Evolutionary conservation across 2,797 vertebrate species (phyloP).

Genomic region (Poeciliopsis gracilis): DNA sequence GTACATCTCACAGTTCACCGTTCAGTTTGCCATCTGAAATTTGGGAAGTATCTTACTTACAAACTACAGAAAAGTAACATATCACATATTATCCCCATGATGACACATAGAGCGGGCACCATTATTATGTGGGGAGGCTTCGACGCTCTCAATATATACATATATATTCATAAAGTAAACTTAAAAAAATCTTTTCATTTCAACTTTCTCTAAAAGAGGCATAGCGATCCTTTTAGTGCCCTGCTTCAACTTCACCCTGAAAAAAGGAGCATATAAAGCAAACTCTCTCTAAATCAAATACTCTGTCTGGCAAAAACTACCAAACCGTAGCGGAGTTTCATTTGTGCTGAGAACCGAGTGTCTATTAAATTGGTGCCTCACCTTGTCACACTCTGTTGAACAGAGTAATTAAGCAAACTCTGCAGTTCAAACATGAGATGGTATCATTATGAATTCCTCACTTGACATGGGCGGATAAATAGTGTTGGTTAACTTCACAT

Average conservation of each 20-base stretch:
- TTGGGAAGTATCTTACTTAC: not conserved
- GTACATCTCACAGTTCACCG: not conserved
- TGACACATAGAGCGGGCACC: not conserved
- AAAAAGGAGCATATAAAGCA: conserved; percentile 63
- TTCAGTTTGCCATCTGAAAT: not conserved
- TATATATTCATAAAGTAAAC: not conserved
- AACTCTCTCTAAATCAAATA: conserved; percentile 75
- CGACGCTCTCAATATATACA: too few relatives aligned
- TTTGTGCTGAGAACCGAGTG: conserved; percentile 72
- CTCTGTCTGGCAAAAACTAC: conserved; percentile 64
- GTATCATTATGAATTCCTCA: conserved; percentile 71
- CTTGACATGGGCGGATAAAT: conserved; percentile 72
- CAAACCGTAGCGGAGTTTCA: conserved; percentile 75
- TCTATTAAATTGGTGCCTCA: conserved; percentile 77
- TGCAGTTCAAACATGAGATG: conserved; percentile 76
- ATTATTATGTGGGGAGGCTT: not conserved
- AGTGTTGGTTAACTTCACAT: conserved; percentile 53
- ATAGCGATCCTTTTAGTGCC: conserved; percentile 43
- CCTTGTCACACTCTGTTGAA: conserved; percentile 79
- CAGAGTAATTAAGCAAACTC: conserved; percentile 80
- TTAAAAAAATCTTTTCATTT: conserved; percentile 29
- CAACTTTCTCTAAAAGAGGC: conserved; percentile 22
- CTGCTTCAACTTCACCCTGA: conserved; percentile 38
- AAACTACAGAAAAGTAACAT: not conserved
- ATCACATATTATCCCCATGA: not conserved